Conservation (phyloP, 2,797 vertebrate genomes). For the Mus spretus region DNA sequence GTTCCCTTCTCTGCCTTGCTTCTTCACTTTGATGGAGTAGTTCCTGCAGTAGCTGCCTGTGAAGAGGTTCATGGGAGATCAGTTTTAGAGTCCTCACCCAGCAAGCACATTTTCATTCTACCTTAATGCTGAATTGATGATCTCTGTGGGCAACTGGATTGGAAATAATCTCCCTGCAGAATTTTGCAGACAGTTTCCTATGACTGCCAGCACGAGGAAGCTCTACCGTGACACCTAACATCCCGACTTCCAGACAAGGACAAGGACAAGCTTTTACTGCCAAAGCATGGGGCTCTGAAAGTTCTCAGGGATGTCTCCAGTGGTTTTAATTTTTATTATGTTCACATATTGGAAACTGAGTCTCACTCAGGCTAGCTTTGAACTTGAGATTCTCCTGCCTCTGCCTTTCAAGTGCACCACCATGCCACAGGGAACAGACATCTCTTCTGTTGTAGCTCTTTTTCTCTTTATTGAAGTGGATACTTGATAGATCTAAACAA, state of each 20-base stretch:
- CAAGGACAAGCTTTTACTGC: not conserved
- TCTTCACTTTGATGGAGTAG: not conserved
- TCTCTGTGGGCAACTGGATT: constrained; percentile 23
- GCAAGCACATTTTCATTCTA: constrained; percentile 53
- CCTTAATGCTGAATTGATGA: not conserved
- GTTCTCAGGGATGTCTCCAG: not conserved
- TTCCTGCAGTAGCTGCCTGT: constrained; percentile 4
- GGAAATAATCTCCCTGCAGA: constrained; percentile 53
- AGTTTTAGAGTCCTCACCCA: constrained; percentile 21
- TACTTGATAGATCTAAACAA: not conserved
- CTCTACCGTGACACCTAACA: not conserved
- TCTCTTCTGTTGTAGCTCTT: not conserved
- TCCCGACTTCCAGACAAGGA: not conserved
- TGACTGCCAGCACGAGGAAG: not conserved
- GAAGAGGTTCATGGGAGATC: not conserved
- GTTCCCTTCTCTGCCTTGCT: not conserved
- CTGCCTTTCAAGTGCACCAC: not conserved
- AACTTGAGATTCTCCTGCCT: not conserved
- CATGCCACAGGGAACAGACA: not conserved
- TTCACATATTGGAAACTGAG: not conserved
- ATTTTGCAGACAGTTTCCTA: constrained; percentile 34
- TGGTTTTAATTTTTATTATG: not conserved
- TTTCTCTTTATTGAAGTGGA: not conserved
- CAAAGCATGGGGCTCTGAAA: not conserved
- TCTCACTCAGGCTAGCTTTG: not conserved